Evolutionary conservation across 2,888 invertebrate genomes (phyloP).

Genomic region (Adineta ricciae): DNA sequence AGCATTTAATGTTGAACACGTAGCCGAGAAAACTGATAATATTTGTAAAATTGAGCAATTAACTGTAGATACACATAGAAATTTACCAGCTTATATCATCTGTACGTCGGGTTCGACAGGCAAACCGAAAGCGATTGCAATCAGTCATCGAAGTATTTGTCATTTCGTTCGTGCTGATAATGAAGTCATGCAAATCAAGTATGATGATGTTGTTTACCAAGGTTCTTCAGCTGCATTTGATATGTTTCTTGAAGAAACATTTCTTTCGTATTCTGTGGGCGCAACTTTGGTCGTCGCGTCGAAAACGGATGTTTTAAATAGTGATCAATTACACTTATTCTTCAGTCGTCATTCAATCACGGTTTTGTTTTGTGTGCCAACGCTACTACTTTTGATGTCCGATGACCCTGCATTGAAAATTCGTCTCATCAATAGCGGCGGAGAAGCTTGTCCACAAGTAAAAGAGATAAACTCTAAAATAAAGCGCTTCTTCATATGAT

Average conservation of each 20-base stretch:
- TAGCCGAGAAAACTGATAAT: background rate
- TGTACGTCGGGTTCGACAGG: background rate
- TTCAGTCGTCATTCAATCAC: background rate
- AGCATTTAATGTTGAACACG: background rate
- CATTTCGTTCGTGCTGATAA: background rate
- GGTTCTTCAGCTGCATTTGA: background rate
- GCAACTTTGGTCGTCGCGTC: background rate
- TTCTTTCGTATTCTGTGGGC: background rate
- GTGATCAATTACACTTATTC: background rate
- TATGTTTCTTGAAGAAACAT: background rate
- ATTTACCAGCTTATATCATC: background rate
- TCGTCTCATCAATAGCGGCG: background rate
- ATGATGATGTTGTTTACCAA: background rate
- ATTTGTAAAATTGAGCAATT: background rate
- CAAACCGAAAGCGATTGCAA: background rate
- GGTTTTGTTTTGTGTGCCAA: background rate
- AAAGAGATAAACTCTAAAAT: too few species aligned
- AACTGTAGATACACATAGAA: background rate
- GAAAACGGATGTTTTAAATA: background rate
- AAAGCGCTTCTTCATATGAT: too few species aligned
- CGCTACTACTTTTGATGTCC: background rate
- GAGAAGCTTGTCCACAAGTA: conserved; percentile 7
- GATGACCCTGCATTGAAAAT: background rate
- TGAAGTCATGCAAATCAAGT: background rate
- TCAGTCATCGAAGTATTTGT: background rate